phyloP scores from a whole-genome alignment of 2,113 vertebrate genomes.

The Odobenus rosmarus region DNA sequence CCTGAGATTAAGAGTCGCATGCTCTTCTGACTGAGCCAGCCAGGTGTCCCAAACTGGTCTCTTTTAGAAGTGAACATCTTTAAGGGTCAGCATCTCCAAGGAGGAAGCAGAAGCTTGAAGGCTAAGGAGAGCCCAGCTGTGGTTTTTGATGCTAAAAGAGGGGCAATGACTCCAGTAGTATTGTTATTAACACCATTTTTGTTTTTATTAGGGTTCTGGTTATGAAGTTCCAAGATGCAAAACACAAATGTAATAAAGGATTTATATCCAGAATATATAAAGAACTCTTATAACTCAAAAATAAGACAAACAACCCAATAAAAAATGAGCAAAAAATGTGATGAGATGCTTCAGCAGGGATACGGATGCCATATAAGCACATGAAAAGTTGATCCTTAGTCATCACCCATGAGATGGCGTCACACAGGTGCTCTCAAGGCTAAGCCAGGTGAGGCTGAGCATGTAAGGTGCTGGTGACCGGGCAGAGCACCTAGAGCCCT shows the following conservation, averaged over 20 bases:
- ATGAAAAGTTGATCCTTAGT: rapidly evolving
- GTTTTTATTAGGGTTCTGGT: neutral
- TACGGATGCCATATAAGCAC: rapidly evolving
- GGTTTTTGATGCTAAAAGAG: neutral
- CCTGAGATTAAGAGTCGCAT: neutral
- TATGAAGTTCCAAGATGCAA: neutral
- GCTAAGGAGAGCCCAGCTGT: neutral
- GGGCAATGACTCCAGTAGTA: neutral
- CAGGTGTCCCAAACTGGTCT: neutral
- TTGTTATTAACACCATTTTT: neutral
- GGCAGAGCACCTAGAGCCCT: rapidly evolving
- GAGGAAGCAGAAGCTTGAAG: neutral
- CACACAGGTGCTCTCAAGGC: rapidly evolving
- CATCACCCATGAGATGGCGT: neutral
- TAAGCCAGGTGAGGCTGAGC: rapidly evolving
- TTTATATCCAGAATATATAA: neutral
- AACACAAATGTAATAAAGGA: neutral
- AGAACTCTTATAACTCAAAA: neutral
- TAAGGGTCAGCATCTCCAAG: neutral
- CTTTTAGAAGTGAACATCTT: neutral
- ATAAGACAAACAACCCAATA: slow-evolving; percentile 31
- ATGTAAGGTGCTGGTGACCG: rapidly evolving
- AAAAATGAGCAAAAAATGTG: slow-evolving; percentile 1
- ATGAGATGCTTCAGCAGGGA: neutral
- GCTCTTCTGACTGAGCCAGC: neutral